Evolutionary conservation across 2,113 vertebrate genomes (phyloP).

Genomic region (Felis catus): F.catus_Fca126_mat1.0 CM031428.1:14250001-14250500

Average conservation of each 20-base stretch:
- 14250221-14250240: background rate
- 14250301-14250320: background rate
- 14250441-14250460: background rate
- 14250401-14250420: background rate
- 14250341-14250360: background rate
- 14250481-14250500: background rate
- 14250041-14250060: background rate
- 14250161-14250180: background rate
- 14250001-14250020: background rate
- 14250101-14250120: background rate
- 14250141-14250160: background rate
- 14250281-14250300: background rate
- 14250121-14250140: background rate
- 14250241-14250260: background rate
- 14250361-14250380: background rate
- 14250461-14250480: background rate
- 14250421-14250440: background rate
- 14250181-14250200: background rate
- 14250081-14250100: accelerated
- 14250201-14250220: background rate
- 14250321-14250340: background rate
- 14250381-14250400: background rate
- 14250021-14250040: background rate
- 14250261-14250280: background rate
- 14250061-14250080: too few relatives aligned